Conservation (phyloP, 1,140 invertebrate genomes). For the Dendrolimus punctatus region DNA sequence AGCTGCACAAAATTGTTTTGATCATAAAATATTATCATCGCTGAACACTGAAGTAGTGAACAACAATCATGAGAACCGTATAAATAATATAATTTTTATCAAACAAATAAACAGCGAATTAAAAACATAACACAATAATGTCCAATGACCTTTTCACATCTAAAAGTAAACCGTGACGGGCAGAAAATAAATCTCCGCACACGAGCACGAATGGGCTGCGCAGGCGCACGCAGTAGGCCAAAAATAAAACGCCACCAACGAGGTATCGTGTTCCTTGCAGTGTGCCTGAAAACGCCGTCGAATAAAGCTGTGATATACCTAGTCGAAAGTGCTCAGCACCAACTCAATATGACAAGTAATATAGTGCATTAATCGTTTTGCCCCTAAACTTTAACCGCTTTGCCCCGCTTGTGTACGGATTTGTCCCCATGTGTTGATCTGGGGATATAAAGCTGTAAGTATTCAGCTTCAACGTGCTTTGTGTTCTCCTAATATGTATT, state of each 20-base stretch:
- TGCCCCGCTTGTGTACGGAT: constrained; percentile 42
- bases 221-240: constrained; percentile 27
- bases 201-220: constrained; percentile 24
- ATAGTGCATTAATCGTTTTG: constrained; percentile 23
- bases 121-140: constrained; percentile 35
- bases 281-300: constrained; percentile 20
- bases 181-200: constrained; percentile 24
- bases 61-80: too few species aligned
- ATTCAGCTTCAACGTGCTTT: constrained; percentile 9
- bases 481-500: too few species aligned
- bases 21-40: too few species aligned
- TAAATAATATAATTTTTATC: not conserved
- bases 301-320: constrained; percentile 41
- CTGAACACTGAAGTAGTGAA: too few species aligned
- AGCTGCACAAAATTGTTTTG: not conserved
- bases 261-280: constrained; percentile 57
- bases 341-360: constrained; percentile 58
- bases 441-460: constrained; percentile 49
- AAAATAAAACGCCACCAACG: constrained; percentile 45
- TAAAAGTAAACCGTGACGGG: constrained; percentile 57
- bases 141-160: constrained; percentile 64
- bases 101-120: constrained; percentile 3
- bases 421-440: constrained; percentile 26
- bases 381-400: constrained; percentile 8
- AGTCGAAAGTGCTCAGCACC: constrained; percentile 33